Conservation (phyloP, 2,888 invertebrate genomes). For the Eristalis arbustorum region DNA sequence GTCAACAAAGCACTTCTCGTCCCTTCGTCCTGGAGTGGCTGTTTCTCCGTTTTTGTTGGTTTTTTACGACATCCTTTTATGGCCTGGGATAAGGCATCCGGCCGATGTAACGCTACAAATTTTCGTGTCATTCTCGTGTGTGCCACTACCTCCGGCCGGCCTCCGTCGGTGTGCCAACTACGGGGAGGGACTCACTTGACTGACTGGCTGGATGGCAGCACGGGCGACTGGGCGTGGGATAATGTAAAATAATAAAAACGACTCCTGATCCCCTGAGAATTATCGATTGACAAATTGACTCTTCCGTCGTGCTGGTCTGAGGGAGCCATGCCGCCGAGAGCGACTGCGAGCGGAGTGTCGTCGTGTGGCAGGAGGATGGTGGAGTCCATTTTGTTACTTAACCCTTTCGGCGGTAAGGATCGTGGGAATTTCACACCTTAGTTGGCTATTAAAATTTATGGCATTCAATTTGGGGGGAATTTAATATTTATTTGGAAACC, state of each 20-base stretch:
- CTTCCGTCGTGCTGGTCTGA: not conserved
- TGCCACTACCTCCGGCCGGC: constrained; percentile 6
- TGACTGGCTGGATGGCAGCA: not conserved
- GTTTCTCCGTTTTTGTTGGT: too few species aligned
- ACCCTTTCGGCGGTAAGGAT: constrained; percentile 58
- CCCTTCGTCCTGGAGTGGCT: constrained; percentile 16
- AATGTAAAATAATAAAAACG: constrained; percentile 60
- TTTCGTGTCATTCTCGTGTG: constrained; percentile 23
- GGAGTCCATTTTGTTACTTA: constrained; percentile 11
- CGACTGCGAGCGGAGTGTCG: not conserved
- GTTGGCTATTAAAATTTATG: constrained; percentile 65
- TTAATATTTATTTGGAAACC: constrained; percentile 46
- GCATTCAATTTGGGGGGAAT: constrained; percentile 63
- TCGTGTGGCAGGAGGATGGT: not conserved
- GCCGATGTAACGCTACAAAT: constrained; percentile 21
- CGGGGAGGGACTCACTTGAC: constrained; percentile 3
- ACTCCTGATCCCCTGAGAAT: constrained; percentile 60
- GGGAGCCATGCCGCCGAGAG: not conserved
- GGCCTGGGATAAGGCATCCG: constrained; percentile 45
- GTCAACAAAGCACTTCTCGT: constrained; percentile 55
- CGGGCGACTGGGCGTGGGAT: constrained; percentile 3
- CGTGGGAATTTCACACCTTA: constrained; percentile 69
- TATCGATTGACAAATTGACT: constrained; percentile 69
- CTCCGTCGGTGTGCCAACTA: not conserved
- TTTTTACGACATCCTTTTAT: constrained; percentile 56